Percentiles rank a stretch among this genome's conserved stretches.
Conservation (phyloP, 2,113 vertebrate genomes). For the sheep (Ovis aries) region DNA sequence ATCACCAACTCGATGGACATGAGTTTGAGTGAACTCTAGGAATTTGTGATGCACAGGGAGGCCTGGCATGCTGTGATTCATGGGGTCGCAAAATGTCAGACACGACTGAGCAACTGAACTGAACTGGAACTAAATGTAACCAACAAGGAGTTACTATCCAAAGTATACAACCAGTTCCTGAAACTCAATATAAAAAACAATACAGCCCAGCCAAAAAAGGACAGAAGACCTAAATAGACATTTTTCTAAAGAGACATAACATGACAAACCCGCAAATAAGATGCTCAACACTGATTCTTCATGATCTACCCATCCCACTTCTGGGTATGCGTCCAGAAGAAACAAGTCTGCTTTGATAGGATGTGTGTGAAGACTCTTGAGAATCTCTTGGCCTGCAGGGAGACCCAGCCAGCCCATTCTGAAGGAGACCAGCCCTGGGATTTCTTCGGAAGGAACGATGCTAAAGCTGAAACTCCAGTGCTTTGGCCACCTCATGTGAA, state of each 20-base stretch:
- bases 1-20: no score
- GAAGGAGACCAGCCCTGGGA: no score
- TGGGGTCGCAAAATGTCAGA: rapidly evolving
- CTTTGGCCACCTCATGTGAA: no score
- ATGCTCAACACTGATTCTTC: not conserved
- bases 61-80: no score
- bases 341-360: not conserved
- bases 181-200: not conserved
- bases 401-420: no score
- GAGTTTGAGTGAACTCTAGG: no score
- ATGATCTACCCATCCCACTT: not conserved
- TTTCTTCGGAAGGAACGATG: no score
- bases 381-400: no score
- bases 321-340: not conserved
- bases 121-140: not conserved
- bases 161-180: not conserved
- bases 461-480: no score
- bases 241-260: not conserved
- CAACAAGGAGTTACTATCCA: not conserved
- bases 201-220: not conserved
- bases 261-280: not conserved
- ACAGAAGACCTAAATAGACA: not conserved
- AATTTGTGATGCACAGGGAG: no score
- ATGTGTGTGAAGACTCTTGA: no score
- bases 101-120: not conserved